Percentiles rank a stretch among this genome's conserved stretches.
Evolutionary conservation across 2,113 vertebrate species (phyloP).

Genomic region (Gadus chalcogrammus): DNA sequence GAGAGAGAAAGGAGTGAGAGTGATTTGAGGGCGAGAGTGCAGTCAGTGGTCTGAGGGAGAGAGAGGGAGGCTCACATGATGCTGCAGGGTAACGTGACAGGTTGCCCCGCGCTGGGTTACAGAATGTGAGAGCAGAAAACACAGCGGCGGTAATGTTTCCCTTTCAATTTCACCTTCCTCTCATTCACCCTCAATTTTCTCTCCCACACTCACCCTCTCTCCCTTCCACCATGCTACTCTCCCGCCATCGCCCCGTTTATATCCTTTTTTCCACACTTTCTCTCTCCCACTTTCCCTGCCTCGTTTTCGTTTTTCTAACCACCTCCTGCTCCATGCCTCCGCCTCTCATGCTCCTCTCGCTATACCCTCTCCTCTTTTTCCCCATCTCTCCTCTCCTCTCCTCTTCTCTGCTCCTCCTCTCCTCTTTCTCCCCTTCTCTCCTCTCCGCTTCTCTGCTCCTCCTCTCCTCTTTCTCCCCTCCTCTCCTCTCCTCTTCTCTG

Average conservation of each 20-base stretch:
- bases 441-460: neutral
- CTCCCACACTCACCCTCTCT: neutral
- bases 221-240: neutral
- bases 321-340: too few relatives aligned
- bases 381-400: neutral
- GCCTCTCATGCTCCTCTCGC: too few relatives aligned
- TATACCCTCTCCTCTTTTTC: neutral
- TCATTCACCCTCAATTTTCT: conserved; percentile 1
- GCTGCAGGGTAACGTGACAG: conserved; percentile 35
- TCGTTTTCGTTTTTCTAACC: too few relatives aligned
- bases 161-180: conserved; percentile 17
- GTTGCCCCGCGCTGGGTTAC: too few relatives aligned
- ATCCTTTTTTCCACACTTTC: neutral
- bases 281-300: too few relatives aligned
- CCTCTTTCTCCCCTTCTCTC: neutral
- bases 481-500: too few relatives aligned
- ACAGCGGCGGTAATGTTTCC: neutral
- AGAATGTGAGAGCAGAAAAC: neutral
- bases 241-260: neutral
- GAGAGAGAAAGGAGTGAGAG: too few relatives aligned
- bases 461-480: too few relatives aligned
- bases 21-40: too few relatives aligned
- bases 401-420: neutral
- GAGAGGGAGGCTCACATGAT: conserved; percentile 29
- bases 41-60: too few relatives aligned